These are phyloP conservation scores for Scaptomyza parva DNA, from an alignment of 2,888 invertebrate species.

Conservation along the genomic window DNA sequence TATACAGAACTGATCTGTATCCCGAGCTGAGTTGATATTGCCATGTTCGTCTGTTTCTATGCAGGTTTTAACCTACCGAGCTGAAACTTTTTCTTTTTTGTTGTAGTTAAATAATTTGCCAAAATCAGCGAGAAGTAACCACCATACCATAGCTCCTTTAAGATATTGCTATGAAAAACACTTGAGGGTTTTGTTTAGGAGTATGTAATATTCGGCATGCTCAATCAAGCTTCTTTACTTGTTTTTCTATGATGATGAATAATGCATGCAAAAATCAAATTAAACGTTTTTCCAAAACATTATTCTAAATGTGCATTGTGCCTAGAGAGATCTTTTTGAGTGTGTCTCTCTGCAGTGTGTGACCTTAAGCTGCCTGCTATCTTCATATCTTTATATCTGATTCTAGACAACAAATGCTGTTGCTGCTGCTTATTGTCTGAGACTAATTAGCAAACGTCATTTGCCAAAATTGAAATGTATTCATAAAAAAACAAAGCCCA, in stretches of 20 bases:
- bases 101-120: too few relatives aligned
- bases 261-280: conserved; percentile 36
- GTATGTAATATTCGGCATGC: too few relatives aligned
- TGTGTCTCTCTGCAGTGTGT: conserved; percentile 5
- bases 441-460: conserved; percentile 41
- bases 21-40: too few relatives aligned
- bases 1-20: too few relatives aligned
- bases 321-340: background rate
- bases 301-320: conserved; percentile 63
- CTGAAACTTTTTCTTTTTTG: too few relatives aligned
- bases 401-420: conserved; percentile 33
- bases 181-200: too few relatives aligned
- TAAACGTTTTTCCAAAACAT: conserved; percentile 28
- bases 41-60: too few relatives aligned
- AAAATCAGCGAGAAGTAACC: too few relatives aligned
- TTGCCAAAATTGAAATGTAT: conserved; percentile 35
- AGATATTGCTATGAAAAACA: too few relatives aligned
- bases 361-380: conserved; percentile 55
- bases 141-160: too few relatives aligned
- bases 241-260: conserved; percentile 28
- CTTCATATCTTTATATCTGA: conserved; percentile 11
- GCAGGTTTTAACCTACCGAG: too few relatives aligned
- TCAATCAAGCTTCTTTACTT: too few relatives aligned
- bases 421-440: conserved; percentile 32
- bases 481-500: conserved; percentile 21